Conservation (phyloP, 1,140 invertebrate genomes). For the Trichogramma pretiosum region DNA sequence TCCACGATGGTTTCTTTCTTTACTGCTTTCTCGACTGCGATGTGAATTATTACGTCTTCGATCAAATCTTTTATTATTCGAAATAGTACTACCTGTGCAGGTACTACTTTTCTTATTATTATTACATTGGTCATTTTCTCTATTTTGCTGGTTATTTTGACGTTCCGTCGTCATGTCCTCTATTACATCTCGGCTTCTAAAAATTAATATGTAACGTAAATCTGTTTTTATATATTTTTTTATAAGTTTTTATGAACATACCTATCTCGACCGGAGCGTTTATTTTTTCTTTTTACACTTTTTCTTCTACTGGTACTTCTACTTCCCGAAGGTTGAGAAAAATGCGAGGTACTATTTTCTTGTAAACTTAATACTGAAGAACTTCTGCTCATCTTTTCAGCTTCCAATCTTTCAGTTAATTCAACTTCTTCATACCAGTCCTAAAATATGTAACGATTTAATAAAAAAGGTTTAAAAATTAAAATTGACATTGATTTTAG, state of each 20-base stretch:
- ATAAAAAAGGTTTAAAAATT: constrained; percentile 1
- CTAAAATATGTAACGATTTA: constrained; percentile 23
- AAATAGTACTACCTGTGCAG: constrained; percentile 19
- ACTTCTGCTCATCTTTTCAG: constrained; percentile 47
- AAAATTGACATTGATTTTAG: not conserved
- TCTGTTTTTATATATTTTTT: too few relatives aligned
- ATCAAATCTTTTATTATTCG: constrained; percentile 31
- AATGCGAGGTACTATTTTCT: constrained; percentile 35
- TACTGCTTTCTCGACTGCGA: constrained; percentile 39
- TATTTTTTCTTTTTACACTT: constrained; percentile 34
- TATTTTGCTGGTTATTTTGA: constrained; percentile 42
- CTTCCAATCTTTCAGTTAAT: constrained; percentile 41
- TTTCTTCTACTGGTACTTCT: constrained; percentile 21
- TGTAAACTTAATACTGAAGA: constrained; percentile 49
- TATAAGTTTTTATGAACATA: too few relatives aligned
- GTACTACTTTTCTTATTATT: constrained; percentile 36
- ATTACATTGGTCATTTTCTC: constrained; percentile 39
- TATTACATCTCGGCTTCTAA: constrained; percentile 33
- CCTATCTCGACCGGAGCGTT: constrained; percentile 29
- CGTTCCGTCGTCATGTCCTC: constrained; percentile 38
- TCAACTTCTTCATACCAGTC: constrained; percentile 54
- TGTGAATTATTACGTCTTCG: constrained; percentile 32
- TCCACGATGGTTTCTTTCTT: constrained; percentile 36
- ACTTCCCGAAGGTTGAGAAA: constrained; percentile 25
- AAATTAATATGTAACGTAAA: constrained; percentile 17